These are phyloP conservation scores for Botia almorhae DNA, from an alignment of 2,797 vertebrate genomes.

Conservation along the genomic window DNA sequence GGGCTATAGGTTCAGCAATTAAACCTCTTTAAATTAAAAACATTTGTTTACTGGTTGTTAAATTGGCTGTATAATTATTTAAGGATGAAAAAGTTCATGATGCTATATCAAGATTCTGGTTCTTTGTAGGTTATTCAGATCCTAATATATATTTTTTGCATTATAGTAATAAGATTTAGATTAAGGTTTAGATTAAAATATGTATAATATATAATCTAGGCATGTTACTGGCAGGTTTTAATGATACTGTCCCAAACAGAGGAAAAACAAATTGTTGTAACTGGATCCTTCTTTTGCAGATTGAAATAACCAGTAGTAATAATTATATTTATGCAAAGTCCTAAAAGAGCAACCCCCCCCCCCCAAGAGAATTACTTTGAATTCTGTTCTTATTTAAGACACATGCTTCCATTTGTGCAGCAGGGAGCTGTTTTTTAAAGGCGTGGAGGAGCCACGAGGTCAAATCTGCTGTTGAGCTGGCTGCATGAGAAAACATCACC, in stretches of 20 bases:
- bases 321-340: background rate
- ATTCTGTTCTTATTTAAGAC: slow-evolving; percentile 73
- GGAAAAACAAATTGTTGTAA: background rate
- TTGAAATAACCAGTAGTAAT: background rate
- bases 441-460: slow-evolving; percentile 44
- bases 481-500: slow-evolving; percentile 43
- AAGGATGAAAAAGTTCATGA: no score
- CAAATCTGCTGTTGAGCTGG: slow-evolving; percentile 32
- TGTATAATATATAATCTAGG: no score
- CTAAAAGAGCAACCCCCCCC: background rate
- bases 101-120: no score
- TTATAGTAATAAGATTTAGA: no score
- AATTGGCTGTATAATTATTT: background rate
- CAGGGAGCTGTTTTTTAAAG: slow-evolving; percentile 56
- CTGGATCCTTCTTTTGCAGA: background rate
- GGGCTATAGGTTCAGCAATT: background rate
- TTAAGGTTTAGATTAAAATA: no score
- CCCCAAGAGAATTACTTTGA: slow-evolving; percentile 65
- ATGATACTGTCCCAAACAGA: no score
- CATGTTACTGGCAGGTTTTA: background rate
- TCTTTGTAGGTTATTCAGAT: no score
- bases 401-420: slow-evolving; percentile 44
- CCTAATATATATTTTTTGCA: no score
- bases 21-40: background rate
- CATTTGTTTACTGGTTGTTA: background rate